Evolutionary conservation across 2,797 vertebrate species (phyloP).

Genomic region (Cuculus canorus): DNA sequence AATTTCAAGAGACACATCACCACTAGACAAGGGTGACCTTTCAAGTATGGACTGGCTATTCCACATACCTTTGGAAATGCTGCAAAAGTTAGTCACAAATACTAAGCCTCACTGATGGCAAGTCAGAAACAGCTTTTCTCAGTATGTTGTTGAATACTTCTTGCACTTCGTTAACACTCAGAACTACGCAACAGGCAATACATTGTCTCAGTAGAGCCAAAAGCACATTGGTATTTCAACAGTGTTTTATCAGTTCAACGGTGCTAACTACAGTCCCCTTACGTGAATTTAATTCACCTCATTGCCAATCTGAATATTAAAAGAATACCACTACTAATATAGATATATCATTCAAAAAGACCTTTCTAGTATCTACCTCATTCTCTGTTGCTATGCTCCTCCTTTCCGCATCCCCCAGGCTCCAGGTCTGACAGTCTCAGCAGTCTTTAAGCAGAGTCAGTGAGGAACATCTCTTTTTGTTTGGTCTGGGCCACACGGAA

Average conservation of each 20-base stretch:
- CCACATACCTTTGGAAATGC: neutral
- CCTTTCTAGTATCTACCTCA: neutral
- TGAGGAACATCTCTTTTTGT: neutral
- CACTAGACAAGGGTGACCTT: neutral
- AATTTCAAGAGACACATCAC: neutral
- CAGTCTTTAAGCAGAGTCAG: neutral
- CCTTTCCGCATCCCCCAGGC: neutral
- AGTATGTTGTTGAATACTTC: neutral
- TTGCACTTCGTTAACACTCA: rapidly evolving
- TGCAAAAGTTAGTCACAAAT: neutral
- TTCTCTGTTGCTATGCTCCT: neutral
- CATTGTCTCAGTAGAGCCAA: neutral
- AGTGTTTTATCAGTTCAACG: neutral
- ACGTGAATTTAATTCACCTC: neutral
- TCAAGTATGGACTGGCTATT: neutral
- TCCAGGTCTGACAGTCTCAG: neutral
- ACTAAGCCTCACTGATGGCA: neutral
- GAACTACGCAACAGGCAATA: neutral
- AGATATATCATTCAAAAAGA: neutral
- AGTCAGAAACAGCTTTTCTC: neutral
- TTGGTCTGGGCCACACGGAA: neutral
- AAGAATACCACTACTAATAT: neutral
- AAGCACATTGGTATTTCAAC: neutral
- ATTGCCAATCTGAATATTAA: neutral
- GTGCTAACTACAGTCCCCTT: neutral